Base-by-base conservation (phyloP, 1,140 invertebrate species). In the Pectinophora gossypiella region DNA sequence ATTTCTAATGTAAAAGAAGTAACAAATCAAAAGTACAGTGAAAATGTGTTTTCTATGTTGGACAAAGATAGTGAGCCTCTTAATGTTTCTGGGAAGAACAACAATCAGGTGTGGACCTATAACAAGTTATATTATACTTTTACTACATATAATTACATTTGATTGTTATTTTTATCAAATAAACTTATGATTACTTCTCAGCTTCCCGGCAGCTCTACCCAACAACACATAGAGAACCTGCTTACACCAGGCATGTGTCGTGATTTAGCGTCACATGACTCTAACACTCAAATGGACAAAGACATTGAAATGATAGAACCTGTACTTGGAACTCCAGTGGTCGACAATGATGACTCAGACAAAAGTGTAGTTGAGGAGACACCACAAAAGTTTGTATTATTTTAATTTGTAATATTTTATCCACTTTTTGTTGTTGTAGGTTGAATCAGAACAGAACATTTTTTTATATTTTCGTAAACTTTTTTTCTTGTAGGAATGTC, bases 351-450 rank as follows among this genome's bases (percentile, higher is more conserved):
- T 54, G 80, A 73, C 54, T 83, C 74, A 42, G 85, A 83, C n/a
- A n/a, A n/a, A 46, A 78, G 75, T 53, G 59, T 88, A 38, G 76
- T 84, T 22, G 83, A 87, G 56, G 82, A 86, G 20, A 87, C 85
- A 48, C 84, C 84, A 48, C 84, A 87, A 61, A 88, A 88, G 84
- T 88, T 67, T 52, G 67, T 72, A 50, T 42, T 58, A 43, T 21
- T 20, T 5, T 51, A 20, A 38, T 23, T 48, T 12, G 10, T n/a
- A n/a, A n/a, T n/a, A n/a, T n/a, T n/a, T n/a, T n/a, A n/a, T n/a
- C n/a, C n/a, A n/a, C n/a, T n/a, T n/a, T n/a, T n/a, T n/a, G n/a
- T n/a, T n/a, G n/a, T n/a, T n/a, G n/a, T n/a, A n/a, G n/a, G n/a
- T n/a, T n/a, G n/a, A n/a, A n/a, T n/a, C n/a, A n/a, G n/a, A n/a